Base-by-base conservation (phyloP, 2,113 vertebrate species). In the Colaptes auratus region DNA sequence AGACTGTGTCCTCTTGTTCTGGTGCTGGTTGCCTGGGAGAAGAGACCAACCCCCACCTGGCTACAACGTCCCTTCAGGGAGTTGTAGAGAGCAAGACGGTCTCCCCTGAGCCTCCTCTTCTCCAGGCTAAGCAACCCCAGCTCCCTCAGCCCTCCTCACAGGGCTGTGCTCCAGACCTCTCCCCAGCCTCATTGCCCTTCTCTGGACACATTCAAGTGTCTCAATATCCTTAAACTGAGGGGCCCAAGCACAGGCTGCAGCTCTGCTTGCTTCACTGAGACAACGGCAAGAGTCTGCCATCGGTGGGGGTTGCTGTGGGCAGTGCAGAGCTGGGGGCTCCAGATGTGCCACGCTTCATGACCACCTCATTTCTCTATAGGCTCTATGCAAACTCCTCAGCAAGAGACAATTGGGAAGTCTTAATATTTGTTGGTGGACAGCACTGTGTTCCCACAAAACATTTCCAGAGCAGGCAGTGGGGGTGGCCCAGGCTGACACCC, bases 201-300 rank as follows among this genome's bases (percentile, higher is more conserved):
- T 36, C 36, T 36, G 36, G 36, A 36, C 36, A 36, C 36, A 4
- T 36, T 36, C 9, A 36, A 36, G 39, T 39, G 39, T 39, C 39
- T 39, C 39, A 39, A 39, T 12, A 11, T 39, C 39, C 39, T 39
- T 39, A 39, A 39, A 39, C 39, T 39, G 39, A 39, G 39, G 39
- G 39, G 39, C 39, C 39, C 5, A 0, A 3, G 20, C 42, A 10
- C 19, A 8, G 46, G 19, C 2, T 12, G 3, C 60, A 82, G 70
- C 74, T 91, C 73, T 56, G 31, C 10, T 21, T 69, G 55, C 78
- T 48, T 35, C 1, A 0, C 3, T 3, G 12, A 48, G 36, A 19
- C 2, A 13, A 64, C 6, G 36, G 16, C 21, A 59, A n/a, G 46
- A 50, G 2, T 0, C 6, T 0, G 3, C 7, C n/a, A 30, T 15